Conservation (phyloP, 2,888 invertebrate species). For the Dendrolimus houi region DNA sequence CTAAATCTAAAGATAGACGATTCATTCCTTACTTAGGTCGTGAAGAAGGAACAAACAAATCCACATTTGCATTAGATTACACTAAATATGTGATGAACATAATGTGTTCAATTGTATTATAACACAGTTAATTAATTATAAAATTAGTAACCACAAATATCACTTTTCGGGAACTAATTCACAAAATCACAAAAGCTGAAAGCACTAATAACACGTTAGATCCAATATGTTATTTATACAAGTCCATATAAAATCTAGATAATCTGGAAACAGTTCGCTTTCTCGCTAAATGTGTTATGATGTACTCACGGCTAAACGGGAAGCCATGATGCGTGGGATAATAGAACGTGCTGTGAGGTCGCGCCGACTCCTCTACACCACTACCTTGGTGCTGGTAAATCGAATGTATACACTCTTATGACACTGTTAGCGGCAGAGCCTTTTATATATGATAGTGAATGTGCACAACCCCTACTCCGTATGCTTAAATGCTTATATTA, state of each 20-base stretch:
- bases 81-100: no score
- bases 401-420: constrained; percentile 41
- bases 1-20: no score
- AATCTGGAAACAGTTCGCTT: constrained; percentile 15
- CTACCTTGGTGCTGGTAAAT: constrained; percentile 25
- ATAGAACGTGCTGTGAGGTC: constrained; percentile 21
- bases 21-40: no score
- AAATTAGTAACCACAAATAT: not conserved
- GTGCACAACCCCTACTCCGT: constrained; percentile 55
- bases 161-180: not conserved
- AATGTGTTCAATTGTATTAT: no score
- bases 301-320: constrained; percentile 57
- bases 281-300: constrained; percentile 11
- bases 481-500: constrained; percentile 19
- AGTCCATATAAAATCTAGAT: not conserved
- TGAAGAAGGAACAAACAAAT: no score
- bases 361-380: constrained; percentile 27
- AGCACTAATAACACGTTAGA: not conserved
- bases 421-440: constrained; percentile 30
- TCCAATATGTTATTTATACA: not conserved
- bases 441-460: constrained; percentile 70
- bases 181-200: not conserved
- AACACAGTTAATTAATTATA: not conserved
- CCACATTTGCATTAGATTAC: no score
- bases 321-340: constrained; percentile 53